Evolutionary conservation across 64 coral and sea anemone genomes (phyloP).

Genomic region (Acropora yongei): DNA sequence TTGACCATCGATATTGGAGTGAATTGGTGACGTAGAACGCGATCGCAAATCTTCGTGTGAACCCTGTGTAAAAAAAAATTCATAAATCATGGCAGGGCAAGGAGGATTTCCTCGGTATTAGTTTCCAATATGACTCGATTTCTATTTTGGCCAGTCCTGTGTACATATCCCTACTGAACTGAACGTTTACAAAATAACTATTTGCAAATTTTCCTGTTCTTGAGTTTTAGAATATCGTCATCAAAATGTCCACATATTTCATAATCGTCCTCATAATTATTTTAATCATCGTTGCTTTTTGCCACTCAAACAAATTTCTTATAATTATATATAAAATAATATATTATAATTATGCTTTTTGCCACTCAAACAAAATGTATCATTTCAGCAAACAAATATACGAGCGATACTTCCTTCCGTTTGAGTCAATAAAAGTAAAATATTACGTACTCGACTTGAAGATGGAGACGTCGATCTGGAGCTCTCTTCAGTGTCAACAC

Average conservation of each 20-base stretch:
- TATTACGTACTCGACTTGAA: slow-evolving; percentile 11
- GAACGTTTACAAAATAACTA: too few species aligned
- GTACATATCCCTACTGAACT: too few species aligned
- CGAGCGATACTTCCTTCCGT: neutral
- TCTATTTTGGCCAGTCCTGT: neutral
- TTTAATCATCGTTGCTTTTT: too few species aligned
- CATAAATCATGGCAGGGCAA: neutral
- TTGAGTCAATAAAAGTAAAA: neutral
- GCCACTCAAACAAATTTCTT: too few species aligned
- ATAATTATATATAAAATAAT: too few species aligned
- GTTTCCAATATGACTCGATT: neutral
- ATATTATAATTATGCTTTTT: too few species aligned
- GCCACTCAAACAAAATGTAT: too few species aligned
- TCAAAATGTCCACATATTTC: too few species aligned
- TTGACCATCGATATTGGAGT: neutral
- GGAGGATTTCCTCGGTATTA: neutral
- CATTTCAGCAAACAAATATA: neutral
- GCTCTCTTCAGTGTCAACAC: slow-evolving; percentile 41
- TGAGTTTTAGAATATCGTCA: too few species aligned
- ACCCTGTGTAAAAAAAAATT: neutral
- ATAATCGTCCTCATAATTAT: too few species aligned
- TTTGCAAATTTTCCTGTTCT: too few species aligned
- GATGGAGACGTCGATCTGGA: slow-evolving; percentile 50
- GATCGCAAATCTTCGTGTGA: slow-evolving; percentile 41
- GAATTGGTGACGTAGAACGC: slow-evolving; percentile 26